Evolutionary conservation across 1,140 invertebrate species (phyloP), one percentile per base, ranked within the genome.

Genomic region (Chrysomallon squamiferum): DNA sequence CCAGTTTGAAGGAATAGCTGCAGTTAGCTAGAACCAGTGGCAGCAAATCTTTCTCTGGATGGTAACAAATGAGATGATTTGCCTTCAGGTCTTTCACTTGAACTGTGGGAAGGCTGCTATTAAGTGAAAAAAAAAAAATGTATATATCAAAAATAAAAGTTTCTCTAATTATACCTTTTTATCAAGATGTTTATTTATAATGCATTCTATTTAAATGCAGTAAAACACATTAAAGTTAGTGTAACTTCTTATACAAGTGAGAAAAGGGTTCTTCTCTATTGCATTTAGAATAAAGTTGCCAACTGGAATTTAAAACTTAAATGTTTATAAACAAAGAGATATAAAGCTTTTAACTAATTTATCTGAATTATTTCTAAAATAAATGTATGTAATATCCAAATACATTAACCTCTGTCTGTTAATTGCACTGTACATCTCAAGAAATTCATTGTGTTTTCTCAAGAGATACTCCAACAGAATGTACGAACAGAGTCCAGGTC

Each of bases 21-120:
- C 74, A 78, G 54, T 75, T 72, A 18, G 76, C 69, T 6, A 79
- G 68, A 11, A 79, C 62, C 30, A 79, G 41, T 7, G 76, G 73
- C 18, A 75, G 59, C 22, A 79, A 60, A 60, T 79, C 77, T 50
- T 62, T 56, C 7, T 75, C 74, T 29, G 72, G 76, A 41, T 79
- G 69, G 62, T 72, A 78, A 47, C 60, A 62, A 15, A 79, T 69
- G 32, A 79, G 65, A 56, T 78, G 74, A 11, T 74, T 59, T 25
- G 63, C n/a, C 11, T 65, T 72, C 18, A 70, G 22, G 5, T 70
- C 63, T 13, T 50, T 65, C n/a, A 70, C 49, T 15, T 52, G 43
- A 9, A 72, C 67, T 43, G 58, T 60, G 13, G 66, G 64, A 1
- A 71, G 22, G 2, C 59, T 15, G 15, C 35, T 38, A 15, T 38